Evolutionary conservation across 2,888 invertebrate species (phyloP), one percentile per base, ranked within the genome.

Genomic region (Coleophora flavipennella): DNA sequence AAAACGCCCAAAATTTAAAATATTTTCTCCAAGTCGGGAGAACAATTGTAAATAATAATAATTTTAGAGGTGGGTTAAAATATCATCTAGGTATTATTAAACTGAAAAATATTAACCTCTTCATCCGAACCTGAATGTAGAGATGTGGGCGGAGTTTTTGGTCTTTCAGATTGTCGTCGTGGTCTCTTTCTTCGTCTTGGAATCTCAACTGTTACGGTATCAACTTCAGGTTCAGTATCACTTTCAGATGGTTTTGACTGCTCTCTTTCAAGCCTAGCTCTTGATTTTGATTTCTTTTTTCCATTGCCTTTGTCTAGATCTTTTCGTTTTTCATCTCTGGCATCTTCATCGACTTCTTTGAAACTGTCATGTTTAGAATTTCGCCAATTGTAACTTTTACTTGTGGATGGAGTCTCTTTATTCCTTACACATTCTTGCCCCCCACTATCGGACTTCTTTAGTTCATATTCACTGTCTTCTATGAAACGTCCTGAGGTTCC

Each of bases 191-290:
- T 60, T 56, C 85, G 61, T 42, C 81, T 70, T 0, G 85, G 85
- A 54, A 85, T 84, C 44, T 85, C 85, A 1, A 85, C 84, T 9
- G 85, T 85, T 1, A 85, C 79, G 0, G 84, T 85, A 51, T 83
- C 84, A 0, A 84, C 73, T 33, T 85, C 85, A 10, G 57, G 76
- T 40, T 84, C 85, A 0, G 83, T 74, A 46, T 85, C 85, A 48
- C 71, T 85, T 43, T 85, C 85, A 20, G 85, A 84, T 26, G 85
- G 85, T 39, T 85, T 83, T 0, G 85, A 85, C 40, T 80, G 83
- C 51, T 85, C 80, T 38, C 84, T 67, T 57, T 85, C 85, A 43
- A 85, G 54, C 38, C 85, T 65, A 1, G 84, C 83, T 53, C 85
- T 71, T 1, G 78, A 72, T 48, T 85, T 85, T 0, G 66, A 55